Evolutionary conservation across 2,888 invertebrate genomes (phyloP).

Genomic region (Tetropium fuscum): DNA sequence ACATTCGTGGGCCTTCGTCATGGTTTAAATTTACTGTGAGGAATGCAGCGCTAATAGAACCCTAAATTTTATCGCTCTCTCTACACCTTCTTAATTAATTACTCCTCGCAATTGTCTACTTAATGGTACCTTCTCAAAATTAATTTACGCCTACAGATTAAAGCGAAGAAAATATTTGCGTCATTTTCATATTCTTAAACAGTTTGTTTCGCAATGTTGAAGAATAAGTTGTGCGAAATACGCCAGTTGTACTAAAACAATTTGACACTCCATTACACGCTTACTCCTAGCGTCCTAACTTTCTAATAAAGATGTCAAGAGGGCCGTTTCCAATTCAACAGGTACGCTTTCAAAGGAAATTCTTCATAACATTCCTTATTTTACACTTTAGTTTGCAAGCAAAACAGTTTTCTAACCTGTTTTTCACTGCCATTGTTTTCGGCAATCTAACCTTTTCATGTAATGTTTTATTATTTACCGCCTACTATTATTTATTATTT

Average conservation of each 20-base stretch:
- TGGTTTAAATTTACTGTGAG: no score
- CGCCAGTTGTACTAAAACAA: not conserved
- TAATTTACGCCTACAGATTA: no score
- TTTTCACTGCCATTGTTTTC: not conserved
- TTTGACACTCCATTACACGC: not conserved
- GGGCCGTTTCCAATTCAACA: constrained; percentile 9
- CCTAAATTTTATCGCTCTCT: no score
- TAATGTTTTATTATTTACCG: no score
- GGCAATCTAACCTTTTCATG: not conserved
- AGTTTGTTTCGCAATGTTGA: not conserved
- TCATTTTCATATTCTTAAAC: no score
- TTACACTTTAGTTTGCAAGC: constrained; percentile 2
- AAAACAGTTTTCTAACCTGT: not conserved
- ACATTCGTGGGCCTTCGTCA: no score
- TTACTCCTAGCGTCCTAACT: not conserved
- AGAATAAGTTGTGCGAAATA: not conserved
- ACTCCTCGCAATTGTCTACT: no score
- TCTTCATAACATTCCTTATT: constrained; percentile 6
- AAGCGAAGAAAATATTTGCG: no score
- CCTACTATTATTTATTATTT: no score
- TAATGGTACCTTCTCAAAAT: no score
- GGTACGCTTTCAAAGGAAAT: not conserved
- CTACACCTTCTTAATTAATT: no score
- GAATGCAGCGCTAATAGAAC: no score
- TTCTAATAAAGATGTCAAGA: constrained; percentile 6